phyloP scores from a whole-genome alignment of 2,113 vertebrate genomes.

The Dipodomys ordii region DNA sequence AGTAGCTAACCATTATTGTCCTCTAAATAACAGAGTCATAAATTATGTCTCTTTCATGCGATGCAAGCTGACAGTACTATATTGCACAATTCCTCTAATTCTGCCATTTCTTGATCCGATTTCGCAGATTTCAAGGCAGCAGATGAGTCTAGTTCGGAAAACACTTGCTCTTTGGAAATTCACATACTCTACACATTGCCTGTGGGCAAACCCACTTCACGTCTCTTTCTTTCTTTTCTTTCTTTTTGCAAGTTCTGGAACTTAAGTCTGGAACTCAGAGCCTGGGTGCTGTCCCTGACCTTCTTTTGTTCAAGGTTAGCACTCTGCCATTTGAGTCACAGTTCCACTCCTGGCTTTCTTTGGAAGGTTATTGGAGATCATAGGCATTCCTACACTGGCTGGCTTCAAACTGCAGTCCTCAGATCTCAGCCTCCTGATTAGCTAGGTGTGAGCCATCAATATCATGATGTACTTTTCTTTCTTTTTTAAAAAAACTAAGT shows the following conservation, averaged over 20 bases:
- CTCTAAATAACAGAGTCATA: neutral
- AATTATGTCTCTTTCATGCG: neutral
- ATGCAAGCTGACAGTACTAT: neutral
- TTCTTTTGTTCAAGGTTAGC: too few relatives aligned
- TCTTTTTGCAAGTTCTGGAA: neutral
- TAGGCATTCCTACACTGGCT: too few relatives aligned
- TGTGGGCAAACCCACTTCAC: neutral
- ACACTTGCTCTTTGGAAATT: neutral
- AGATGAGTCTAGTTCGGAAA: neutral
- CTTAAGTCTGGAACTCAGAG: too few relatives aligned
- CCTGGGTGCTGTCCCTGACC: too few relatives aligned
- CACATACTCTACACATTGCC: too few relatives aligned
- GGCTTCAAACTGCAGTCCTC: too few relatives aligned
- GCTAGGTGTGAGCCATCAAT: too few relatives aligned
- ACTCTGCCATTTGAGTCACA: too few relatives aligned
- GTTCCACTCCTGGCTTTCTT: too few relatives aligned
- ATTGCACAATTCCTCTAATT: neutral
- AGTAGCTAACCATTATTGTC: neutral
- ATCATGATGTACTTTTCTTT: neutral
- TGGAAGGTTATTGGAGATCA: too few relatives aligned
- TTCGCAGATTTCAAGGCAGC: neutral
- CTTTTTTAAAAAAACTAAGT: neutral
- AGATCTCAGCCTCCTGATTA: too few relatives aligned
- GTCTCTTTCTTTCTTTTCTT: neutral
- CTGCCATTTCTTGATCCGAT: neutral